Evolutionary conservation across 2,113 vertebrate species (phyloP), one percentile per base, ranked within the genome.

Genomic region (Macaca nemestrina): DNA sequence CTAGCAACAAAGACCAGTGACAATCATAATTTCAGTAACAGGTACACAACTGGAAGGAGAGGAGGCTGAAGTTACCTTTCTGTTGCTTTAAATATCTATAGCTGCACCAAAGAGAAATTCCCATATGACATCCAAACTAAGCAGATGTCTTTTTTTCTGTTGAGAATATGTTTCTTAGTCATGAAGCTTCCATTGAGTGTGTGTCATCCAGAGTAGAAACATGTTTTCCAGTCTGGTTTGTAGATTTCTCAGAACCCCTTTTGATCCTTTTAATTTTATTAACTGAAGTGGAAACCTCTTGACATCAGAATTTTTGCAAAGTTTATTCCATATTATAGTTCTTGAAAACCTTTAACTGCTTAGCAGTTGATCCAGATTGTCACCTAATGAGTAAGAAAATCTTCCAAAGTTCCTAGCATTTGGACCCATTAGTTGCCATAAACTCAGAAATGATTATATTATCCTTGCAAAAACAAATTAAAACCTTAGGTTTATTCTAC

Each of bases 361-460:
- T 85, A 85, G 27, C 38, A 78, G 67, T 96, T 95, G 94, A 87
- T 93, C 90, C 96, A 96, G 94, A 96, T 96, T 98, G 92, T 98
- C 98, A 97, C 97, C 90, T 97, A 97, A 96, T 97, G 97, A 98
- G 96, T 97, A 95, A 97, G 93, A 95, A 98, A 97, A 95, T 96
- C 94, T 98, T 97, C 86, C 94, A 92, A 96, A 94, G 84, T 92
- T 89, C 67, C 40, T 96, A 85, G 76, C 75, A 97, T 88, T 96
- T 95, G 88, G 93, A 90, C 30, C 93, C 73, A 94, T 96, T 95
- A 92, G 84, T 95, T 97, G 76, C 94, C 84, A 93, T 97, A 96
- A 98, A 98, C 93, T 96, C 76, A 82, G 22, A 67, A 97, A 93
- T 97, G 84, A 96, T 97, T 97, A 95, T 90, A 92, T 94, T 98